phyloP scores from a whole-genome alignment of 35 echinoderm and acorn worm species.

The Strongylocentrotus purpuratus region DNA sequence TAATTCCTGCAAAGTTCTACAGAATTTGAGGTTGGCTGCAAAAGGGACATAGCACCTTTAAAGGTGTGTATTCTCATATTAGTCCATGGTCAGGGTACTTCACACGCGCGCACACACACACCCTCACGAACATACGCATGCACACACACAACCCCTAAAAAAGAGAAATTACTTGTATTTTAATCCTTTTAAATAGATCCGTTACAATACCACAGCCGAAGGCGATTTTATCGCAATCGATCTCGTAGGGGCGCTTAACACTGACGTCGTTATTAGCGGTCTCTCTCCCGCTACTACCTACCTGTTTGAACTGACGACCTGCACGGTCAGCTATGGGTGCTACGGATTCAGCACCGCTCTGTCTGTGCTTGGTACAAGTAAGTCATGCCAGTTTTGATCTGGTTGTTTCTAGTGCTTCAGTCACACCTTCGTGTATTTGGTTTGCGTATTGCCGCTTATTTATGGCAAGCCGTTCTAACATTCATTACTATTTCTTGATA shows the following conservation, averaged over 20 bases:
- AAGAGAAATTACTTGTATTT: no score
- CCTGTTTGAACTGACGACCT: conserved; percentile 78
- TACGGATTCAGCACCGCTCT: conserved; percentile 78
- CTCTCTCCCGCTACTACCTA: conserved; percentile 66
- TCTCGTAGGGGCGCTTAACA: conserved; percentile 51
- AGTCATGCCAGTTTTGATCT: neutral
- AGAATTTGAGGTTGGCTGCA: no score
- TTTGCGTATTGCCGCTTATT: no score
- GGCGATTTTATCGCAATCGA: conserved; percentile 53
- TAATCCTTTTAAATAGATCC: conserved; percentile 45
- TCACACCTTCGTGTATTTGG: no score
- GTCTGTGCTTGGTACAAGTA: conserved; percentile 60
- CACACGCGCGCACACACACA: neutral
- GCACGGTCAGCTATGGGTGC: conserved; percentile 61
- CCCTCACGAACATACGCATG: neutral
- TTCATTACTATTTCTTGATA: neutral
- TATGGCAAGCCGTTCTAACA: no score
- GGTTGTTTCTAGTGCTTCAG: no score
- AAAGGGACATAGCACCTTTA: no score
- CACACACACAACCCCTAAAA: no score
- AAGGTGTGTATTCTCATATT: no score
- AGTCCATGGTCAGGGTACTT: no score
- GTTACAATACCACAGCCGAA: conserved; percentile 59
- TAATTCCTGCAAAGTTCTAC: no score
- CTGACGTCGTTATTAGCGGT: conserved; percentile 36